Percentiles rank a stretch among this genome's conserved stretches.
Evolutionary conservation across 2,113 vertebrate species (phyloP).

Genomic region (Donacobius atricapilla): DNA sequence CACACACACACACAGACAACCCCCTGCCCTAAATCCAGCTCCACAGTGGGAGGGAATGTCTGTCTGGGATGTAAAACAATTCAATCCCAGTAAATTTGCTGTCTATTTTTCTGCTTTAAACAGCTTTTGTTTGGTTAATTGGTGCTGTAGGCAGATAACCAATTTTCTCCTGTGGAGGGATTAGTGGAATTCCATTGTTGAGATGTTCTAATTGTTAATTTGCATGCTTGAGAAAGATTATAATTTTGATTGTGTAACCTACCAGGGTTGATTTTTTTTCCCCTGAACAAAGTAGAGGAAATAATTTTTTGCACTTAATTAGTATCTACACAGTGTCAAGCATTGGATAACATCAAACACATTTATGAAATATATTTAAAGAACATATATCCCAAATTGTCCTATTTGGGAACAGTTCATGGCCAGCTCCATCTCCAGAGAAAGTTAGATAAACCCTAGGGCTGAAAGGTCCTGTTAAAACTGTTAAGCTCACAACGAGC

Average conservation of each 20-base stretch:
- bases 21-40: neutral
- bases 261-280: neutral
- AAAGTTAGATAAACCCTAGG: neutral
- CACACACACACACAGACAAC: neutral
- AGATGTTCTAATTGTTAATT: conserved; percentile 38
- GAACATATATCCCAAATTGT: neutral
- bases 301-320: neutral
- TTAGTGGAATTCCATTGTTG: neutral
- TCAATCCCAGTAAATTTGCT: neutral
- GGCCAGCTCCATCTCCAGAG: neutral
- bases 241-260: conserved; percentile 39
- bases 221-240: conserved; percentile 1
- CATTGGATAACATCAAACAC: neutral
- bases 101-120: conserved; percentile 28
- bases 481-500: neutral
- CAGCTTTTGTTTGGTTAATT: conserved; percentile 4
- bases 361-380: neutral
- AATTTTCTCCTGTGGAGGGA: conserved; percentile 7
- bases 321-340: neutral
- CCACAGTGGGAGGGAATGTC: neutral
- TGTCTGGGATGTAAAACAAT: neutral
- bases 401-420: neutral
- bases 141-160: neutral
- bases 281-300: neutral
- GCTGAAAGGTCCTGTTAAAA: neutral